These are phyloP conservation scores for Lates calcarifer DNA, from an alignment of 2,113 vertebrate genomes.

Conservation along the genomic window DNA sequence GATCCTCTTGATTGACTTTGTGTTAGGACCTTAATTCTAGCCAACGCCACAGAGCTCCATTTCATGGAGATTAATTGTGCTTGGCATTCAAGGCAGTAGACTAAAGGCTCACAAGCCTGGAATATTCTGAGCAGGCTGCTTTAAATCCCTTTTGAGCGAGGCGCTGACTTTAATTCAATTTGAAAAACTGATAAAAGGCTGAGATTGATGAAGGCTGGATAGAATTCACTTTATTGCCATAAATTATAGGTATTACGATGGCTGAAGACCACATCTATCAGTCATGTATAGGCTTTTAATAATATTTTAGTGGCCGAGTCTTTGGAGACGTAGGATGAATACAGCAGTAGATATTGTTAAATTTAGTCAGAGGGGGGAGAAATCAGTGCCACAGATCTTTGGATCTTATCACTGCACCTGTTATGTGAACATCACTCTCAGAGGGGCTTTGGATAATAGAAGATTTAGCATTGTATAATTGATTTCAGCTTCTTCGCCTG, in stretches of 20 bases:
- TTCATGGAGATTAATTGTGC: slow-evolving; percentile 74
- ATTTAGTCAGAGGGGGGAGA: slow-evolving; percentile 15
- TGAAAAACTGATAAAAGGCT: slow-evolving; percentile 75
- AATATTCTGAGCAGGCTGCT: slow-evolving; percentile 70
- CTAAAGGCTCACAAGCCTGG: slow-evolving; percentile 55
- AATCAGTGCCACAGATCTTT: slow-evolving; percentile 43
- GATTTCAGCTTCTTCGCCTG: slow-evolving; percentile 45
- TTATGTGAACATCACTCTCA: slow-evolving; percentile 51
- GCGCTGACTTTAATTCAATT: slow-evolving; percentile 79
- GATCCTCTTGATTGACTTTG: slow-evolving; percentile 72
- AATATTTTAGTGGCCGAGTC: slow-evolving; percentile 40
- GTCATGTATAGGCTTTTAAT: slow-evolving; percentile 50
- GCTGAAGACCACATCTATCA: slow-evolving; percentile 54
- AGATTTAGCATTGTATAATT: slow-evolving; percentile 54
- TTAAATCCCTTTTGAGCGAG: slow-evolving; percentile 72
- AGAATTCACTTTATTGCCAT: slow-evolving; percentile 72
- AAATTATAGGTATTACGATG: slow-evolving; percentile 63
- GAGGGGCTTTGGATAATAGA: slow-evolving; percentile 45
- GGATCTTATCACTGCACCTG: slow-evolving; percentile 57
- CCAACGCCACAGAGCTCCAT: slow-evolving; percentile 65
- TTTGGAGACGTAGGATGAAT: slow-evolving; percentile 48
- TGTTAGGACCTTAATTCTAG: slow-evolving; percentile 74
- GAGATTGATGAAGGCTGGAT: slow-evolving; percentile 65
- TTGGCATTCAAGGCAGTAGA: slow-evolving; percentile 71
- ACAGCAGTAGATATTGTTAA: slow-evolving; percentile 34